Evolutionary conservation across 2,888 invertebrate genomes (phyloP), one percentile per base, ranked within the genome.

Genomic region (Euclidia mi): DNA sequence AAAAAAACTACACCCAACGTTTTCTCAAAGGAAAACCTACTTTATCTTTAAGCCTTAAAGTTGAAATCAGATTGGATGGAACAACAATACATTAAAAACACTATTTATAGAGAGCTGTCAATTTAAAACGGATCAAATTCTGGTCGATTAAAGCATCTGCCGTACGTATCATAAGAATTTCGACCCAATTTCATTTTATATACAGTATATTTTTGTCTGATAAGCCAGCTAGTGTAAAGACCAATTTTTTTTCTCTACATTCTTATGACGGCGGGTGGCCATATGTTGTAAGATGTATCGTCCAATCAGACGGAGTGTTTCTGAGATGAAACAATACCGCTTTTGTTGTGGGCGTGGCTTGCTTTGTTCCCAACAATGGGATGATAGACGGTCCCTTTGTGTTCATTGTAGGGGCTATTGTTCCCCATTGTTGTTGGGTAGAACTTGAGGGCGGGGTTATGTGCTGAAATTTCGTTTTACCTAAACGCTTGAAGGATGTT

Each of bases 311-410:
- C 45, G 58, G 56, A 66, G 58, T 62, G 67, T 59, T 66, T 72
- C 72, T 66, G 72, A 84, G 89, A 92, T 94, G 91, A 94, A 92
- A 94, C 94, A 94, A 94, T 70, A 82, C 91, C 85, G 89, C 81
- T 79, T 86, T 85, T 87, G 88, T 84, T 79, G 76, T 72, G 88
- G 94, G 92, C 90, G 91, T 72, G 84, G 91, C 86, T 57, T 76
- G 68, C 80, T 67, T 94, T 94, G 94, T 94, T 78, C 75, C 74
- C 87, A 63, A 94, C 94, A 94, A 94, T 93, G 84, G 94, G 90
- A 92, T 89, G 94, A 92, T 86, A 88, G 88, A 78, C 59, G 78
- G 72, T 72, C 88, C 90, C 90, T 89, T 94, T 94, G 91, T 93
- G 61, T 69, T 74, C 82, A 82, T 93, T 91, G 89, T 91, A 65